phyloP scores from a whole-genome alignment of 2,797 vertebrate genomes.

The Sternarchorhynchus goeldii region DNA sequence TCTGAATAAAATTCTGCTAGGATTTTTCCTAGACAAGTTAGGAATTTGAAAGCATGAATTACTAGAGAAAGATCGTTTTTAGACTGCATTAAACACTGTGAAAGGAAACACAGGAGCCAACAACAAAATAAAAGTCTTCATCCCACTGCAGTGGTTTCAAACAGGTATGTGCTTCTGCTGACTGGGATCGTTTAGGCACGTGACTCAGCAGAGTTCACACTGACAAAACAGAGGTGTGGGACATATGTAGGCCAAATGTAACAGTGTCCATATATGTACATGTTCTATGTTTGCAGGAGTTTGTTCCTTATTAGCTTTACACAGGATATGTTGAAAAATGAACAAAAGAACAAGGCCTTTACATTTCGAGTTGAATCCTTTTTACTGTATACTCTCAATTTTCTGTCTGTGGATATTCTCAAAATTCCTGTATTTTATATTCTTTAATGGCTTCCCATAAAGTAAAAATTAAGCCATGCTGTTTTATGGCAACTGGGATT shows the following conservation, averaged over 20 bases:
- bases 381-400: neutral
- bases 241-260: slow-evolving; percentile 5
- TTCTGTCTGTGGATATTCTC: too few relatives aligned
- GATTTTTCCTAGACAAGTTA: neutral
- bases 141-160: slow-evolving; percentile 3
- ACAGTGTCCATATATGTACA: neutral
- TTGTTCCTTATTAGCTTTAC: neutral
- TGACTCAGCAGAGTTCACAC: slow-evolving; percentile 36
- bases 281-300: neutral
- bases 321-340: neutral
- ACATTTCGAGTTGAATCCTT: neutral
- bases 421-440: too few relatives aligned
- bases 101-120: neutral
- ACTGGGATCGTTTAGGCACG: neutral
- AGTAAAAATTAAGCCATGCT: neutral
- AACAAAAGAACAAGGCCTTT: neutral
- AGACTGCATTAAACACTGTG: neutral
- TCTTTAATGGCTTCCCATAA: slow-evolving; percentile 2
- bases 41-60: too few relatives aligned
- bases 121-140: neutral
- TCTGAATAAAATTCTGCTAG: neutral
- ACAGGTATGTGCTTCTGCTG: slow-evolving; percentile 8
- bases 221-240: neutral
- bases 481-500: slow-evolving; percentile 15
- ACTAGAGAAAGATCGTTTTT: neutral